Base-by-base conservation (phyloP, 1,140 invertebrate genomes). In the Dendrolimus kikuchii region DNA sequence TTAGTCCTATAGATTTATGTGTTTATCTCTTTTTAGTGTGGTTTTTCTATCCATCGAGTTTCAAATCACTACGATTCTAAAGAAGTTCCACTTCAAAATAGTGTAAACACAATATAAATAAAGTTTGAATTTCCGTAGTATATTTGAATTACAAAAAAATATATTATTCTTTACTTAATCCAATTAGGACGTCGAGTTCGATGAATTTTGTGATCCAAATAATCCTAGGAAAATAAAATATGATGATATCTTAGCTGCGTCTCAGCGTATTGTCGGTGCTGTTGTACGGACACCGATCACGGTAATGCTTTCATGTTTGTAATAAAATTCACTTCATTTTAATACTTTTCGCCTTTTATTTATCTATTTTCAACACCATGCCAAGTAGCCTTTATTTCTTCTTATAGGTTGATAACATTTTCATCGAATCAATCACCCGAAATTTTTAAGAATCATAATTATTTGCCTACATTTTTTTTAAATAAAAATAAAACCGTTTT, bases 191-290 rank as follows among this genome's bases (percentile, higher is more conserved):
- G 48, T 66, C 46, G 74, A 76, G 37, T 78, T 56, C 45, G 78
- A 81, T 46, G 71, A 73, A 40, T 69, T 62, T 40, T 81, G 77
- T 49, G 81, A 84, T 50, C 81, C 78, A 1, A 57, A 68, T 37
- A 79, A 79, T 56, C 81, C 81, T 10, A 55, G 66, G 7, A 79
- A 68, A 62, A 75, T 81, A 38, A 74, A 75, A 55, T 81, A 72
- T 62, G 78, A 84, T 7, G 78, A 77, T 39, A 71, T 84, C 7
- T 43, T 81, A n/a, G 71, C 77, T 8, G 81, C 81, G 5, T 69
- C 74, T 5, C 60, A 68, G 9, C 71, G 77, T 0, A 77, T 81
- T 5, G 64, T 62, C 0, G 77, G 77, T 5, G 43, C 48, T 23
- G 37, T 81, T 9, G 38, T 69, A 2, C 64, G 52, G 44, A 84